Base-by-base conservation (phyloP, 2,888 invertebrate genomes). In the Anoplius nigerrimus region DNA sequence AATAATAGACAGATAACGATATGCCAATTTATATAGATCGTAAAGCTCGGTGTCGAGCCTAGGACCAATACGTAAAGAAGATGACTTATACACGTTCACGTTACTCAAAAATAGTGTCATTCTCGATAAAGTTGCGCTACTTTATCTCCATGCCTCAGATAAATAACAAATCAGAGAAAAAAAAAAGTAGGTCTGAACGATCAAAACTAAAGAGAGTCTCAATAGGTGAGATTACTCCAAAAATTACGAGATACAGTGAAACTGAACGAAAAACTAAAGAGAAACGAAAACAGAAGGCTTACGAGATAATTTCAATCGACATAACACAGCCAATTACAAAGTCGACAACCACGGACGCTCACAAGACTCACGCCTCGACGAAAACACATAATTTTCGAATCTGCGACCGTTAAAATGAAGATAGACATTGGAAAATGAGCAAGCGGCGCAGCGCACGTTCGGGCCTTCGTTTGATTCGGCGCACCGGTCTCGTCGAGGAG, bases 261-360 rank as follows among this genome's bases (percentile, higher is more conserved):
- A 68, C 72, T 65, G 72, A 54, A 76, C 69, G 66, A 74, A 66
- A 72, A 76, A 78, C 67, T 70, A 78, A 69, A 71, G 61, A 66
- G 63, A 73, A 59, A 51, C 42, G 46, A 70, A 45, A 63, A 61
- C 42, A 48, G 51, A 64, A 65, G 54, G 68, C 69, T 74, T 70
- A 78, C 70, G 70, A 59, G 72, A 18, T 15, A 2, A 45, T 54
- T n/a, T 55, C 18, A 20, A 53, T n/a, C 61, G 66, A 67, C 60
- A 67, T 34, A 67, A 34, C 67, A 62, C 42, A 71, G 62, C 64
- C 67, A 71, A 61, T 62, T 55, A 65, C 59, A 52, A 15, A 48
- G 54, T 57, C 42, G 56, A 75, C 68, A 79, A 66, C 65, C 62
- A 71, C 65, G 34, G 60, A 73, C 74, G 74, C 51, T 76, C 69